Conservation (phyloP, 2,888 invertebrate genomes). For the Dolichomitus sp. region DNA sequence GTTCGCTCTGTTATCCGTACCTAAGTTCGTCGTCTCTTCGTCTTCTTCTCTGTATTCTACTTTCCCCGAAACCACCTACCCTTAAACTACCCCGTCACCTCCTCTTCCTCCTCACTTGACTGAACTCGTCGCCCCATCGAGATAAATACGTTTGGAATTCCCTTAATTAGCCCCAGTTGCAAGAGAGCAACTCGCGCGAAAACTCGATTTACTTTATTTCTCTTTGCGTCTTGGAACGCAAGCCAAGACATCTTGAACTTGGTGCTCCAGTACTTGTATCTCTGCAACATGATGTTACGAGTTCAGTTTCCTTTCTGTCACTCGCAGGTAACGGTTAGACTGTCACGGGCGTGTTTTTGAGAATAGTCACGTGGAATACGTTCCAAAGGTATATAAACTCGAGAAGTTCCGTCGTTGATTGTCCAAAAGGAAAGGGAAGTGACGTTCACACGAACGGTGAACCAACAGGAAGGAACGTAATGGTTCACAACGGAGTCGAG, state of each 20-base stretch:
- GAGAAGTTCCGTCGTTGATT: constrained; percentile 31
- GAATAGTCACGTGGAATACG: background rate
- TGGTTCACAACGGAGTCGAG: constrained; percentile 54
- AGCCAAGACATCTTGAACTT: background rate
- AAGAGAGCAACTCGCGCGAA: background rate
- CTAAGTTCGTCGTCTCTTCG: constrained; percentile 25
- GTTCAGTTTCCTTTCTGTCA: background rate
- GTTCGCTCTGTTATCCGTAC: constrained; percentile 23
- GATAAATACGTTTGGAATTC: constrained; percentile 25
- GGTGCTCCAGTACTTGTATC: background rate
- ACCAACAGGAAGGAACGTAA: constrained; percentile 19
- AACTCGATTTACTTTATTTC: constrained; percentile 8
- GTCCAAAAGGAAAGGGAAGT: constrained; percentile 13
- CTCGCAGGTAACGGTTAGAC: constrained; percentile 10
- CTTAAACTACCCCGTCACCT: background rate
- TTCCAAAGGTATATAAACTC: constrained; percentile 10
- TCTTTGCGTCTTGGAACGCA: background rate
- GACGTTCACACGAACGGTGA: background rate
- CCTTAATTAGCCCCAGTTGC: constrained; percentile 28
- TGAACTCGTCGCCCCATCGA: constrained; percentile 10
- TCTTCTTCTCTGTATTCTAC: background rate
- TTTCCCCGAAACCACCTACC: background rate
- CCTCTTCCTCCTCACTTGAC: background rate
- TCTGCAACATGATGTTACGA: background rate
- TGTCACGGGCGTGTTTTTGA: background rate